Evolutionary conservation across 2,797 vertebrate species (phyloP).

Genomic region (Leucoraja ocellata): DNA sequence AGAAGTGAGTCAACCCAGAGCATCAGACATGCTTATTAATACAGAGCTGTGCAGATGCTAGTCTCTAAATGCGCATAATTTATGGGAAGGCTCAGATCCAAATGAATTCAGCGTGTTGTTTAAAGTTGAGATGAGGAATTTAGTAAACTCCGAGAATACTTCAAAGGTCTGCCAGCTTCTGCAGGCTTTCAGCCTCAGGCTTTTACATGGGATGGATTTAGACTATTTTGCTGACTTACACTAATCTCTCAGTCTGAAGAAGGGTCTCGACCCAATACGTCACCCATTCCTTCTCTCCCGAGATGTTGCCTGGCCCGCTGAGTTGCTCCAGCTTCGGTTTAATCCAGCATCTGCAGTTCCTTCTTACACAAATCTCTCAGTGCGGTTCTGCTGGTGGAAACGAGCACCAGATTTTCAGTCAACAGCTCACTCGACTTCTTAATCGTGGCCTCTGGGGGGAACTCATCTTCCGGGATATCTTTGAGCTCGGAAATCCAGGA

Average conservation of each 20-base stretch:
- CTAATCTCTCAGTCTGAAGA: no score
- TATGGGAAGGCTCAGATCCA: not conserved
- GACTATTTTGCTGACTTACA: not conserved
- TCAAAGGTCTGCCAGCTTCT: not conserved
- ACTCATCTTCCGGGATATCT: not conserved
- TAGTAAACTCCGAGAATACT: not conserved
- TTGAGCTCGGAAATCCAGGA: not conserved
- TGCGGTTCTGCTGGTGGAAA: not conserved
- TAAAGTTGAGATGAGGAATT: not conserved
- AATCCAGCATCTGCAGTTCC: no score
- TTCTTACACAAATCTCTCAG: not conserved
- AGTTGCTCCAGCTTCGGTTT: no score
- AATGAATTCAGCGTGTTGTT: not conserved
- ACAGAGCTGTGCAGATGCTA: not conserved
- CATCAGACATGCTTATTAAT: not conserved
- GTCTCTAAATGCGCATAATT: not conserved
- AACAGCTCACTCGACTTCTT: not conserved
- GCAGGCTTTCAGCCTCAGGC: not conserved
- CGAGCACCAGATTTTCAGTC: not conserved
- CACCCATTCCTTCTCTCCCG: no score
- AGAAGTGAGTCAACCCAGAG: not conserved
- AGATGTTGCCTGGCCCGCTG: no score
- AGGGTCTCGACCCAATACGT: no score
- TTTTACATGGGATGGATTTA: not conserved
- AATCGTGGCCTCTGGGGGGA: not conserved